Percentiles rank a stretch among this genome's conserved stretches.
phyloP scores from a whole-genome alignment of 2,113 vertebrate genomes.

The Petroica traversi region DNA sequence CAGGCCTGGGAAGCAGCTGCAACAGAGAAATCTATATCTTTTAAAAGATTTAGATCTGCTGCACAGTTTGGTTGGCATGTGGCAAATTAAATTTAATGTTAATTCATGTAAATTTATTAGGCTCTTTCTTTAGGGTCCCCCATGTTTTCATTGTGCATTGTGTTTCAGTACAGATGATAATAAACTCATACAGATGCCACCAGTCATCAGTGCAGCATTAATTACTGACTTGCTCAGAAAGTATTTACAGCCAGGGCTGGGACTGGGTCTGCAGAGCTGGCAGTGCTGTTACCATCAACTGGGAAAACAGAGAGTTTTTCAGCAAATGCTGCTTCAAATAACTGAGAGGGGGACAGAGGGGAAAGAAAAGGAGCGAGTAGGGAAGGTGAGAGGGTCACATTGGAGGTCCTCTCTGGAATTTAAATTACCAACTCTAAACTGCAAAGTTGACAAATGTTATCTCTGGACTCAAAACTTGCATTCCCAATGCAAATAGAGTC shows the following conservation, averaged over 20 bases:
- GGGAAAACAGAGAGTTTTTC: background rate
- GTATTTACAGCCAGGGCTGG: background rate
- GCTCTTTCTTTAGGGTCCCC: background rate
- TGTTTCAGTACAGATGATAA: slow-evolving; percentile 24
- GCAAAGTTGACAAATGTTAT: slow-evolving; percentile 2
- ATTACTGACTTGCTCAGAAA: slow-evolving; percentile 16
- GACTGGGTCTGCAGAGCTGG: background rate
- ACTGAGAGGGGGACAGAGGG: background rate
- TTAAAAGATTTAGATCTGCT: slow-evolving; percentile 23
- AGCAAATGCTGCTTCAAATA: background rate
- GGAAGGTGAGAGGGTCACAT: background rate
- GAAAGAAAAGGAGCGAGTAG: background rate
- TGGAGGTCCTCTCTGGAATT: background rate
- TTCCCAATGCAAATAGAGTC: slow-evolving; percentile 25
- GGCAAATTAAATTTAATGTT: slow-evolving; percentile 58
- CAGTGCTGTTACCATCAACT: background rate
- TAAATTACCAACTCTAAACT: background rate
- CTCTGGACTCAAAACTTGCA: background rate
- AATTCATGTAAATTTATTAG: slow-evolving; percentile 61
- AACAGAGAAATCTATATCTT: background rate
- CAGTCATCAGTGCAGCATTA: slow-evolving; percentile 40
- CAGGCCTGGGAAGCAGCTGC: background rate
- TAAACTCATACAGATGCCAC: slow-evolving; percentile 44
- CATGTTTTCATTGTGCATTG: slow-evolving; percentile 20
- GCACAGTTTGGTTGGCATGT: slow-evolving; percentile 55